Percentiles rank a stretch among this genome's conserved stretches.
These are phyloP conservation scores for Sogatella furcifera DNA, from an alignment of 1,140 invertebrate genomes.

Conservation along the genomic window DNA sequence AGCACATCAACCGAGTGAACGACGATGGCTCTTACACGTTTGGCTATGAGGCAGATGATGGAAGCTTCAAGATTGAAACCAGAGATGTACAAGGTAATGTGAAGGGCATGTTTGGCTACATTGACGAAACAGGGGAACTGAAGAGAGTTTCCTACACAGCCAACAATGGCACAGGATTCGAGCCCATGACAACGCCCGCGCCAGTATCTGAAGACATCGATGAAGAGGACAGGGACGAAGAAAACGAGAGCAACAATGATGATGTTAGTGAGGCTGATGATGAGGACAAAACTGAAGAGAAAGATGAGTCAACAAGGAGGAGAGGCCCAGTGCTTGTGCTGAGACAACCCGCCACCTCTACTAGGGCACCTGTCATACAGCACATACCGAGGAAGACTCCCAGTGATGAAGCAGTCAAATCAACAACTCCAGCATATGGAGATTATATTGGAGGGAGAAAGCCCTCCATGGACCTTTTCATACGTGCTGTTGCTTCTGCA, in stretches of 20 bases:
- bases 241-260: background rate
- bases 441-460: constrained; percentile 32
- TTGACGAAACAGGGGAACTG: constrained; percentile 66
- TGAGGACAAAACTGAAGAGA: constrained; percentile 29
- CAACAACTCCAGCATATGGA: constrained; percentile 8
- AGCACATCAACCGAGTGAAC: constrained; percentile 69
- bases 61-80: constrained; percentile 75
- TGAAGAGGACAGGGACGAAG: background rate
- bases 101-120: constrained; percentile 76
- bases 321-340: constrained; percentile 16
- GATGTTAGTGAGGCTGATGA: background rate
- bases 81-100: constrained; percentile 68
- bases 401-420: background rate
- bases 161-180: constrained; percentile 42
- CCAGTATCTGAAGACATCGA: background rate
- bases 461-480: constrained; percentile 35
- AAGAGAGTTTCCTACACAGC: constrained; percentile 74
- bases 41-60: constrained; percentile 74
- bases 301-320: constrained; percentile 35
- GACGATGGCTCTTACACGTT: constrained; percentile 77
- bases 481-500: constrained; percentile 23
- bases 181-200: constrained; percentile 26
- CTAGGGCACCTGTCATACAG: constrained; percentile 19
- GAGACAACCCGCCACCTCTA: constrained; percentile 7
- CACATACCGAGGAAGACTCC: constrained; percentile 17